These are phyloP conservation scores for Campaea margaritaria DNA, from an alignment of 2,888 invertebrate genomes.

Conservation along the genomic window DNA sequence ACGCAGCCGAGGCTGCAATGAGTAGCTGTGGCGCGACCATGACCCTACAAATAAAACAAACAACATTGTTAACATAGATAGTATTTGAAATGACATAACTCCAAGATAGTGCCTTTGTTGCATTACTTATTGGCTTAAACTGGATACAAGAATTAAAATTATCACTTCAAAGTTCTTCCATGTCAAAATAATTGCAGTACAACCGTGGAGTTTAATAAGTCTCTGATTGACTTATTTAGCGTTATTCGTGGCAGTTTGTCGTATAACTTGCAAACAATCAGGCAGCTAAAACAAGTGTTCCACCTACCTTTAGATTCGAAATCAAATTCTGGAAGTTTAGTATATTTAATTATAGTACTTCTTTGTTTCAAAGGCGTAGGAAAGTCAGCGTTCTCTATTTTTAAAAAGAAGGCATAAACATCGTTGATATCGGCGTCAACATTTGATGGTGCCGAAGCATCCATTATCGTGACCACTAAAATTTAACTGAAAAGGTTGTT, in stretches of 20 bases:
- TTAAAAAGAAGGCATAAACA: constrained; percentile 59
- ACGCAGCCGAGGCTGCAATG: constrained; percentile 62
- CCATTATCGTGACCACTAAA: constrained; percentile 60
- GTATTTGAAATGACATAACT: neutral
- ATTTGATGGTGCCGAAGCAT: constrained; percentile 69
- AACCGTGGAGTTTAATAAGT: neutral
- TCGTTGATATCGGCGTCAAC: constrained; percentile 57
- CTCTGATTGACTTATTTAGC: too few relatives aligned
- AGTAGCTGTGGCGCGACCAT: constrained; percentile 60
- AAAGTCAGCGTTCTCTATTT: constrained; percentile 57
- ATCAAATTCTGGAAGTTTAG: constrained; percentile 72
- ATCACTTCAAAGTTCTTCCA: neutral
- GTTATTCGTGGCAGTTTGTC: neutral
- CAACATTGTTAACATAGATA: neutral
- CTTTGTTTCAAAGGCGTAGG: constrained; percentile 56
- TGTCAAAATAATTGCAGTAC: too few relatives aligned
- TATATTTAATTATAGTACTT: constrained; percentile 70
- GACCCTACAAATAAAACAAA: constrained; percentile 47
- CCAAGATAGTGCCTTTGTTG: neutral
- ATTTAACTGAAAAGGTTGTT: constrained; percentile 42
- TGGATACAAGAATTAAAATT: neutral
- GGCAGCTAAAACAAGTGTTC: neutral
- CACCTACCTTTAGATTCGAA: constrained; percentile 63
- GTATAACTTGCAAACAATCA: neutral
- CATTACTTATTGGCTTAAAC: neutral